Percentiles rank a stretch among this genome's conserved stretches.
Evolutionary conservation across 1,140 invertebrate genomes (phyloP).

Genomic region (Solenopsis invicta): DNA sequence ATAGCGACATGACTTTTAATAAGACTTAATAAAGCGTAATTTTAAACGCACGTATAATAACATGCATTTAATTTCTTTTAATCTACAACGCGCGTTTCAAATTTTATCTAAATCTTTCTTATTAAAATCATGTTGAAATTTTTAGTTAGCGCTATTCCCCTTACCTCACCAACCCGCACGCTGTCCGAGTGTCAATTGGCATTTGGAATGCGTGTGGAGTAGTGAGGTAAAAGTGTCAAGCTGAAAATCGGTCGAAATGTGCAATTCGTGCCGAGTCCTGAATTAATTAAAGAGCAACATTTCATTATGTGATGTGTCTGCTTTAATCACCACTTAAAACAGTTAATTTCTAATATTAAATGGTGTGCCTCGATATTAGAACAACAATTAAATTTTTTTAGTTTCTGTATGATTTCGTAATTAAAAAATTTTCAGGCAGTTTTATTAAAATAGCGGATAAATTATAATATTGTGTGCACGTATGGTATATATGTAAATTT

Average conservation of each 20-base stretch:
- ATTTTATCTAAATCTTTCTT: neutral
- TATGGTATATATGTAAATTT: no score
- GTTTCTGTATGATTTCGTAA: neutral
- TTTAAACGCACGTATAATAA: neutral
- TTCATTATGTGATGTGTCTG: neutral
- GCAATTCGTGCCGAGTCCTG: no score
- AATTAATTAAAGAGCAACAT: constrained; percentile 1
- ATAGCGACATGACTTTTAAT: neutral
- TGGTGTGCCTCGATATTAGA: neutral
- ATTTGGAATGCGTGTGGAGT: no score
- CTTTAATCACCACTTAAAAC: neutral
- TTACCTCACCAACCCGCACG: no score
- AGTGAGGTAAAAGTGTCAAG: no score
- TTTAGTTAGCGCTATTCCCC: no score
- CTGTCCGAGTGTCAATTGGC: no score
- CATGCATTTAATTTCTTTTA: constrained; percentile 9
- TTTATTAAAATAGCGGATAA: neutral
- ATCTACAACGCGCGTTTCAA: neutral
- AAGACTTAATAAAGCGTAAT: neutral
- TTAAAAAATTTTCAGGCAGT: neutral
- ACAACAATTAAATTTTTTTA: neutral
- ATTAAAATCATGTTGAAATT: neutral
- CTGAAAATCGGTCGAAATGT: no score
- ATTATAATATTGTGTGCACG: neutral
- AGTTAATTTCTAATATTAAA: neutral